Conservation (phyloP, 1,140 invertebrate species). For the Pogonomyrmex barbatus region DNA sequence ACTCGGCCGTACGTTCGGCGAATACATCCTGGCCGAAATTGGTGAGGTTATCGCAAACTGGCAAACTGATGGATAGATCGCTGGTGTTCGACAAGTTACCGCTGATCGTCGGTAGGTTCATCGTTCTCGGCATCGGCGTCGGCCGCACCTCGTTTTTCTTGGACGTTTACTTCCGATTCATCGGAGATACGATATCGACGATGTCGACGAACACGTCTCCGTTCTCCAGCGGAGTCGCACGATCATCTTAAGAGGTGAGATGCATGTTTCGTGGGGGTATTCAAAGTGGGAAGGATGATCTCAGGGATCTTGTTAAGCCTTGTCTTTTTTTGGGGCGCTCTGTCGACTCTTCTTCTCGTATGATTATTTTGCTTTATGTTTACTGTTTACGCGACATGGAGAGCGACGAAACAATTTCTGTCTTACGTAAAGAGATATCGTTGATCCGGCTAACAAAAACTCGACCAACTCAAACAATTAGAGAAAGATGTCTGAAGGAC, state of each 20-base stretch:
- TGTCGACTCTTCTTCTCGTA: neutral
- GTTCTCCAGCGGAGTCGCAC: constrained; percentile 24
- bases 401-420: neutral
- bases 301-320: neutral
- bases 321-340: neutral
- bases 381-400: neutral
- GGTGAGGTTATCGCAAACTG: constrained; percentile 81
- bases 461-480: neutral
- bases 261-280: neutral
- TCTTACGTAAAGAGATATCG: neutral
- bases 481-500: neutral
- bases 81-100: neutral
- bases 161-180: constrained; percentile 2
- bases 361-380: neutral
- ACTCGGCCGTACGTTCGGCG: neutral
- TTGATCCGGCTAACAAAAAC: neutral
- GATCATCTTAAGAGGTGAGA: constrained; percentile 22
- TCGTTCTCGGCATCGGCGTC: constrained; percentile 33
- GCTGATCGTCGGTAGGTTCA: constrained; percentile 22
- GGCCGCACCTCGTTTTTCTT: constrained; percentile 1
- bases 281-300: constrained; percentile 47
- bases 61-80: neutral
- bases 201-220: neutral
- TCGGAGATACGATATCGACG: constrained; percentile 43
- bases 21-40: constrained; percentile 78